Evolutionary conservation across 2,797 vertebrate genomes (phyloP).

Genomic region (Florisuga fusca): DNA sequence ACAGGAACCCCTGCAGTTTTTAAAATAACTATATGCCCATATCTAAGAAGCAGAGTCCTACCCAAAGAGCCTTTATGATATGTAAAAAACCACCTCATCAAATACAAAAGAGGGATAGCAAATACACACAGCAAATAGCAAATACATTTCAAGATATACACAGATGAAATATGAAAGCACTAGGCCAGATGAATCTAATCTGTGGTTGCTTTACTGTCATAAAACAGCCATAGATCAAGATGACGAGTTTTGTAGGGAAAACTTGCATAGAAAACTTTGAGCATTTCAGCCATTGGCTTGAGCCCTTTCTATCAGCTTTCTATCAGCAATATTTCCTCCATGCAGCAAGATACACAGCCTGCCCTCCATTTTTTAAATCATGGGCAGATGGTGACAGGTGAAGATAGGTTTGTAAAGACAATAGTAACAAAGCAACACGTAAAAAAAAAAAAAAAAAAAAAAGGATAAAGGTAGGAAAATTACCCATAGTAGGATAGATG

Average conservation of each 20-base stretch:
- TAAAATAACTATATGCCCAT: background rate
- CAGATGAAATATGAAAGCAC: slow-evolving; percentile 60
- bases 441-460: slow-evolving; percentile 27
- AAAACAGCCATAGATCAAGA: slow-evolving; percentile 57
- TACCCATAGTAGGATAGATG: background rate
- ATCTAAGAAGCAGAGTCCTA: background rate
- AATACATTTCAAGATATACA: slow-evolving; percentile 20
- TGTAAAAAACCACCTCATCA: background rate
- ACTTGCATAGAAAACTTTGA: slow-evolving; percentile 31
- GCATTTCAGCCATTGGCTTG: slow-evolving; percentile 35
- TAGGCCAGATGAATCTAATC: slow-evolving; percentile 67
- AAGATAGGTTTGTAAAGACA: slow-evolving; percentile 38
- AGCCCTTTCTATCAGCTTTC: slow-evolving; percentile 29
- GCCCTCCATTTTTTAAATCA: slow-evolving; percentile 36
- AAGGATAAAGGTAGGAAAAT: slow-evolving; percentile 19
- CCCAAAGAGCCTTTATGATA: background rate
- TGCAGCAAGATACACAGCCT: background rate
- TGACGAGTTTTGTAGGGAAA: slow-evolving; percentile 23
- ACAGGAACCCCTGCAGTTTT: background rate
- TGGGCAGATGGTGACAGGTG: slow-evolving; percentile 10
- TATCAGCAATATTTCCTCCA: slow-evolving; percentile 27
- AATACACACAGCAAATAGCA: slow-evolving; percentile 17
- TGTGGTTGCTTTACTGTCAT: slow-evolving; percentile 45
- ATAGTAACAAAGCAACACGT: slow-evolving; percentile 33
- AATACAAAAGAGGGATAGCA: background rate